phyloP scores from a whole-genome alignment of 2,888 invertebrate genomes.

The Clistopyga incitator region DNA sequence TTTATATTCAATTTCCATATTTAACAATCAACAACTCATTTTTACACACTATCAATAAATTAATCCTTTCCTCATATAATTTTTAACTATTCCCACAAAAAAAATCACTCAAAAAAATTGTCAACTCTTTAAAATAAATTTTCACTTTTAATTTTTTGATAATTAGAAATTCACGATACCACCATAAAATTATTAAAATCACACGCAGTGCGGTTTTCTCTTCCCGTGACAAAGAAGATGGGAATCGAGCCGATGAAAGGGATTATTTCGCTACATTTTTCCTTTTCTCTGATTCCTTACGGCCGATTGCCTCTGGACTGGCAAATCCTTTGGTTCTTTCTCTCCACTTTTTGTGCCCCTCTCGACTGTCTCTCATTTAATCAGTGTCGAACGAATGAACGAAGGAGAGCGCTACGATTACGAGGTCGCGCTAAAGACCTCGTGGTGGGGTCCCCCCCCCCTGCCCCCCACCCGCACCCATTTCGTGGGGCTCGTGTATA shows the following conservation, averaged over 20 bases:
- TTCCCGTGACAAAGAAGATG: not conserved
- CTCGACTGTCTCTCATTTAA: slow-evolving; percentile 51
- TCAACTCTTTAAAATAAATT: no score
- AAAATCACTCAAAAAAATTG: no score
- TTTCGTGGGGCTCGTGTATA: slow-evolving; percentile 2
- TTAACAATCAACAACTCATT: no score
- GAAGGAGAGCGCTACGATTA: slow-evolving; percentile 32
- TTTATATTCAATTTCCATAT: not conserved
- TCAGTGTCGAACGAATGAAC: slow-evolving; percentile 49
- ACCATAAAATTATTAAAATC: no score
- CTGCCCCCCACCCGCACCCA: slow-evolving; percentile 18
- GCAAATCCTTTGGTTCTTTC: slow-evolving; percentile 1
- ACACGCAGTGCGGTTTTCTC: not conserved
- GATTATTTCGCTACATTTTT: not conserved
- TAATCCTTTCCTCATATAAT: not conserved
- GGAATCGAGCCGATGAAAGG: not conserved
- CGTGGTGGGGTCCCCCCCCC: slow-evolving; percentile 1
- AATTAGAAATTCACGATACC: no score
- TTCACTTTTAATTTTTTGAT: no score
- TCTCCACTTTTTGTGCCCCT: not conserved
- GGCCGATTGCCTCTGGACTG: not conserved
- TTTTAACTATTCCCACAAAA: not conserved
- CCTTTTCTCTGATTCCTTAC: not conserved
- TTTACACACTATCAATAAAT: not conserved
- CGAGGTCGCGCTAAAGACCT: slow-evolving; percentile 13